These are phyloP conservation scores for Isotomurus palustris DNA, from an alignment of 2,888 invertebrate species.

Conservation along the genomic window DNA sequence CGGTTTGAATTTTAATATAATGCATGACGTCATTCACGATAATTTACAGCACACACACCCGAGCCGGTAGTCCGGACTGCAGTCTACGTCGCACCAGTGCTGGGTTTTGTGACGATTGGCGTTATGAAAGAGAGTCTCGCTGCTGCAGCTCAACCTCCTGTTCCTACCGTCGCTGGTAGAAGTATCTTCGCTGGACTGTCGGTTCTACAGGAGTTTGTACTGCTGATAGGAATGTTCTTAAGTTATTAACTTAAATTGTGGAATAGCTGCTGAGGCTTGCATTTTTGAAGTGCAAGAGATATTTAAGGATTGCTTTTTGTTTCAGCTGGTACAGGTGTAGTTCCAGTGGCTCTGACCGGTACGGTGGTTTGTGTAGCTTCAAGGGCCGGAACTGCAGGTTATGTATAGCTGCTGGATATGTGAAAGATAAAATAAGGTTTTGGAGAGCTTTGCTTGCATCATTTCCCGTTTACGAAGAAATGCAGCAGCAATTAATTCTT, in stretches of 20 bases:
- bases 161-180: constrained; percentile 2
- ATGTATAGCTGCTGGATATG: no score
- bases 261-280: no score
- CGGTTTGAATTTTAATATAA: no score
- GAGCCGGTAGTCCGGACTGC: no score
- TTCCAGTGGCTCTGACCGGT: not conserved
- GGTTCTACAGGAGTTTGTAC: no score
- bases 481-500: no score
- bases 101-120: not conserved
- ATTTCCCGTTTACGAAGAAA: not conserved
- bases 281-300: not conserved
- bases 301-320: not conserved
- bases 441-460: not conserved
- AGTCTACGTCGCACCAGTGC: no score
- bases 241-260: no score
- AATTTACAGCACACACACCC: no score
- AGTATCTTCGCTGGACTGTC: constrained; percentile 1
- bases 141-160: not conserved
- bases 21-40: no score
- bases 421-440: no score
- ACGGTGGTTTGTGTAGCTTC: not conserved
- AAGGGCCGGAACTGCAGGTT: not conserved
- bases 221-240: no score
- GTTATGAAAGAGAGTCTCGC: not conserved
- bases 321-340: not conserved